Conservation (phyloP, 2,797 vertebrate species). For the Anguilla anguilla region DNA sequence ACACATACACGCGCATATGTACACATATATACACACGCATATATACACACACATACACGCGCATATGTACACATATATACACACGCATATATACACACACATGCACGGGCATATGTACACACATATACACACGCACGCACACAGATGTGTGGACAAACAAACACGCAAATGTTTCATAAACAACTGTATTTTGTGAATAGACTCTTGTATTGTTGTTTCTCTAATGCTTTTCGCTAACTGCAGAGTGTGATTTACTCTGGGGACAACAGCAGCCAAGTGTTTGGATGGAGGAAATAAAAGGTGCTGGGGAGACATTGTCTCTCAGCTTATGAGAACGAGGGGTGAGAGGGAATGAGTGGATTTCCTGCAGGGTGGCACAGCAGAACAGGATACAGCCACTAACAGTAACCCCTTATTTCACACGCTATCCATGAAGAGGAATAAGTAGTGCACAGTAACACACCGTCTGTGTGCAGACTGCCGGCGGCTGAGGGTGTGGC, state of each 20-base stretch:
- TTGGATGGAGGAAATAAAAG: conserved; percentile 44
- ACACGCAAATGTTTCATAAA: too few species aligned
- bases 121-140: background rate
- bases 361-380: conserved; percentile 67
- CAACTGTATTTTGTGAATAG: too few species aligned
- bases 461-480: conserved; percentile 48
- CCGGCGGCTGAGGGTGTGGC: conserved; percentile 57
- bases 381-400: conserved; percentile 54
- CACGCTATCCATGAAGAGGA: conserved; percentile 59
- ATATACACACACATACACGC: background rate
- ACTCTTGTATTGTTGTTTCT: background rate
- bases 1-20: background rate
- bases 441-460: conserved; percentile 53
- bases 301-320: conserved; percentile 63
- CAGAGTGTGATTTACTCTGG: background rate
- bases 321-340: background rate
- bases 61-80: background rate
- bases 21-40: background rate
- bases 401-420: conserved; percentile 69
- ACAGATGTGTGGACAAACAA: too few species aligned
- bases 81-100: background rate
- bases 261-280: background rate
- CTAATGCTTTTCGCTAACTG: background rate
- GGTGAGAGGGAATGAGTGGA: conserved; percentile 67
- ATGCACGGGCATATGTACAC: background rate